A percentile compares a stretch with the other conserved stretches of the same genome.
phyloP scores from a whole-genome alignment of 1,140 invertebrate species.

The Drosophila sp. region DNA sequence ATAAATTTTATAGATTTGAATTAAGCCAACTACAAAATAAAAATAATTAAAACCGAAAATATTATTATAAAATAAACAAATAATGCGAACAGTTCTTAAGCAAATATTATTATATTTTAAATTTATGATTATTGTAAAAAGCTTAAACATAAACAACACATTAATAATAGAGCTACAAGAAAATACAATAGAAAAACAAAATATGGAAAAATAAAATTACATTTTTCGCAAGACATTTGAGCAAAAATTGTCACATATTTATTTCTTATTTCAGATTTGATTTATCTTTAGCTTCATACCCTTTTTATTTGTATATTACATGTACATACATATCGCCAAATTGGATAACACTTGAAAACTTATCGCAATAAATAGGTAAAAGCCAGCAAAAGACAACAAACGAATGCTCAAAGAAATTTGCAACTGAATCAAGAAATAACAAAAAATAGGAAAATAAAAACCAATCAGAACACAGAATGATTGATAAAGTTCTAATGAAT shows the following conservation, averaged over 20 bases:
- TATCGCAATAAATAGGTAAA: conserved; percentile 48
- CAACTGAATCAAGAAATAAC: conserved; percentile 15
- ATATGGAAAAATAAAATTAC: conserved; percentile 65
- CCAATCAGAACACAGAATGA: conserved; percentile 15
- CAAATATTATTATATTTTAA: conserved; percentile 58
- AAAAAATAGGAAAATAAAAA: conserved; percentile 25
- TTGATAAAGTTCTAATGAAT: conserved; percentile 46
- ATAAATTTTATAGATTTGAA: conserved; percentile 75
- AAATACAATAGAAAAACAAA: conserved; percentile 43
- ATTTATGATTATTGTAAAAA: conserved; percentile 76
- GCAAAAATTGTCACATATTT: conserved; percentile 30
- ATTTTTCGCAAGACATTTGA: conserved; percentile 69
- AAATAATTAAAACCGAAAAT: conserved; percentile 39
- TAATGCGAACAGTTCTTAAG: conserved; percentile 45
- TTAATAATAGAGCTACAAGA: conserved; percentile 62
- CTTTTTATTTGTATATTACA: conserved; percentile 45
- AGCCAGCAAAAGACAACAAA: conserved; percentile 33
- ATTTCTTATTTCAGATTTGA: conserved; percentile 36
- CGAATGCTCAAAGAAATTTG: conserved; percentile 45
- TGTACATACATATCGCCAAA: conserved; percentile 81
- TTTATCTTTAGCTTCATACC: conserved; percentile 23
- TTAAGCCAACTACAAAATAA: conserved; percentile 60
- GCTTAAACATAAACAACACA: conserved; percentile 73
- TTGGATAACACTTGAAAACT: conserved; percentile 53
- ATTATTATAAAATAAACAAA: conserved; percentile 50